phyloP scores from a whole-genome alignment of 2,797 vertebrate species.

The Macroramphosus scolopax region DNA sequence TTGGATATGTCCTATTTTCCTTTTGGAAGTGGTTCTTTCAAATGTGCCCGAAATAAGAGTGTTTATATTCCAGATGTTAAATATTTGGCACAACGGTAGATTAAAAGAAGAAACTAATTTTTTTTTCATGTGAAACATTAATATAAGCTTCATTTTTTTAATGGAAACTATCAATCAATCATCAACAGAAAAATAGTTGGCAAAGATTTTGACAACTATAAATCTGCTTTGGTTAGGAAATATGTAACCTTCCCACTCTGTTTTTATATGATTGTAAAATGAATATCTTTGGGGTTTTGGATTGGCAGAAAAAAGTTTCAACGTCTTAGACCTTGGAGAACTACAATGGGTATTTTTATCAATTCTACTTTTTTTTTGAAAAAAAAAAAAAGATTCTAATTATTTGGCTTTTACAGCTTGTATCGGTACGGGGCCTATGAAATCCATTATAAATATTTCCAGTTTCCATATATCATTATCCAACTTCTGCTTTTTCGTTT shows the following conservation, averaged over 20 bases:
- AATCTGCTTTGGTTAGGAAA: too few species aligned
- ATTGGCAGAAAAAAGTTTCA: too few species aligned
- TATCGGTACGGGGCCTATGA: too few species aligned
- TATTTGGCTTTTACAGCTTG: too few species aligned
- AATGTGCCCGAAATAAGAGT: conserved; percentile 16
- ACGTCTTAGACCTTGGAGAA: background rate
- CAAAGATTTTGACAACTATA: too few species aligned
- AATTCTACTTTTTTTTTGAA: too few species aligned
- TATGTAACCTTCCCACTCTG: too few species aligned
- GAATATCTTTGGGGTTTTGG: background rate
- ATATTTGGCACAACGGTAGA: conserved; percentile 19
- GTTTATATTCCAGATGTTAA: conserved; percentile 26
- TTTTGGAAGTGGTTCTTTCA: conserved; percentile 38
- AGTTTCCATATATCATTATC: too few species aligned
- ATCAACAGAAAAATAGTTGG: background rate
- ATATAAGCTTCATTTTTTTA: background rate
- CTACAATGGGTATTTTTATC: background rate
- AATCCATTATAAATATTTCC: too few species aligned
- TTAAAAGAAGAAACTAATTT: background rate
- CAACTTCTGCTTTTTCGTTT: too few species aligned
- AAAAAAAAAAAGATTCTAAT: too few species aligned
- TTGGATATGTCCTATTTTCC: conserved; percentile 45
- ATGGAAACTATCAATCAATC: background rate
- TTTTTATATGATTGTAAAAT: background rate
- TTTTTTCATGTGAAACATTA: conserved; percentile 1